These are phyloP conservation scores for Leptoclinus maculatus DNA, from an alignment of 2,797 vertebrate species.

Conservation along the genomic window DNA sequence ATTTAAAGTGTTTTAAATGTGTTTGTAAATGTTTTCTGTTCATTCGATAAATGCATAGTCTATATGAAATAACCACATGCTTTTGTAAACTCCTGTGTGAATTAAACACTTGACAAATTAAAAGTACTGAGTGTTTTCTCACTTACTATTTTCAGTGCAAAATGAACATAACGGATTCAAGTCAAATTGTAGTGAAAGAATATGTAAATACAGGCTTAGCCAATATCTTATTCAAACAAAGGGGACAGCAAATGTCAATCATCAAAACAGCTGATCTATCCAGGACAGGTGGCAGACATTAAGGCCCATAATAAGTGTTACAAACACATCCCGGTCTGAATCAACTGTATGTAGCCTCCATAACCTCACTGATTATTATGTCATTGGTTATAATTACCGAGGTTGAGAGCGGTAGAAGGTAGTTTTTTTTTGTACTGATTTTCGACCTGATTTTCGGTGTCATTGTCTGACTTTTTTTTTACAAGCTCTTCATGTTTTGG, in stretches of 20 bases:
- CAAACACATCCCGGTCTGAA: not conserved
- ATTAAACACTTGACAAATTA: not conserved
- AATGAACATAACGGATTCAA: no score
- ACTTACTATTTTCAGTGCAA: not conserved
- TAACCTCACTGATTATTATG: not conserved
- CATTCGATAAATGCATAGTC: not conserved
- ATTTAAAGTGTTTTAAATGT: not conserved
- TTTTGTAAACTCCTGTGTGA: not conserved
- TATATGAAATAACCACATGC: not conserved
- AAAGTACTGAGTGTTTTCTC: not conserved
- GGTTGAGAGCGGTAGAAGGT: not conserved
- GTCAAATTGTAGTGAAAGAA: no score
- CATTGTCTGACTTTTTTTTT: not conserved
- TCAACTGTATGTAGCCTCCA: not conserved
- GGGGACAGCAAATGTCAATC: not conserved
- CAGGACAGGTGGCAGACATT: not conserved
- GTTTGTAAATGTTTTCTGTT: not conserved
- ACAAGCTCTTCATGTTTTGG: no score
- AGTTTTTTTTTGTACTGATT: not conserved
- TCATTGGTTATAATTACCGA: not conserved
- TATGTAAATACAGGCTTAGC: no score
- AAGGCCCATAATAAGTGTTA: not conserved
- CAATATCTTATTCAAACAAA: no score
- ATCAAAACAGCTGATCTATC: not conserved
- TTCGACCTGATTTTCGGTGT: no score